Base-by-base conservation (phyloP, 1,140 invertebrate genomes). In the Drosophila ercepeae region DNA sequence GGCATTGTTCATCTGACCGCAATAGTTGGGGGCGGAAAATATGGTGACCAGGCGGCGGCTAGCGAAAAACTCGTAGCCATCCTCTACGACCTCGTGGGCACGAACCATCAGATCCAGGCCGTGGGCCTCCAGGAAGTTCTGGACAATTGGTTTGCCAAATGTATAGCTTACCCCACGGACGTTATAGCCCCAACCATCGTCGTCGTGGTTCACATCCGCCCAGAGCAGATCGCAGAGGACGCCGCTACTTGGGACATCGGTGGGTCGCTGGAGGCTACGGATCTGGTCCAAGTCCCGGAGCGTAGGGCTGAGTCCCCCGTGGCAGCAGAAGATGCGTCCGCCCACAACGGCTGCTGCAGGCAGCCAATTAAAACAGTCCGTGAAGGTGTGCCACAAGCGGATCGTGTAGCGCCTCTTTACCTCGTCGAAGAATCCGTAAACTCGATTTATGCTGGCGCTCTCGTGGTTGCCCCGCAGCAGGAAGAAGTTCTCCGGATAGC, bases 261-360 rank as follows among this genome's bases (percentile, higher is more conserved):
- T 97, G 13, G 97, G 97, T 78, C 97, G 93, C 94, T 96, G 96
- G 76, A 98, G 97, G 81, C 95, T 92, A 77, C 95, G 93, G 72
- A 98, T 97, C 92, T 97, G 96, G 91, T 98, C 96, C 97, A 98
- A 97, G 68, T 95, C 95, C 92, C 97, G 94, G 32, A 97, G 90
- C 83, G 96, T 94, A 3, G 96, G 96, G 59, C 95, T 95, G 8
- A 97, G 5, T 2, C 96, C 96, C 8, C 95, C 96, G 78, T 97
- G 96, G 90, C 95, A 96, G 91, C 96, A 97, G 90, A 97, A 96
- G 73, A 97, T 97, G 90, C 96, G 96, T 71, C 96, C 94, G 77
- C 96, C 95, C 71, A 96, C 95, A 49, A 97, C 94, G 27, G 95
- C 96, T 41, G 95, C 96, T 75, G 97, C 96, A 2, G 96, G 96